These are phyloP conservation scores for Paradisaea rubra DNA, from an alignment of 2,113 vertebrate genomes.

Conservation along the genomic window DNA sequence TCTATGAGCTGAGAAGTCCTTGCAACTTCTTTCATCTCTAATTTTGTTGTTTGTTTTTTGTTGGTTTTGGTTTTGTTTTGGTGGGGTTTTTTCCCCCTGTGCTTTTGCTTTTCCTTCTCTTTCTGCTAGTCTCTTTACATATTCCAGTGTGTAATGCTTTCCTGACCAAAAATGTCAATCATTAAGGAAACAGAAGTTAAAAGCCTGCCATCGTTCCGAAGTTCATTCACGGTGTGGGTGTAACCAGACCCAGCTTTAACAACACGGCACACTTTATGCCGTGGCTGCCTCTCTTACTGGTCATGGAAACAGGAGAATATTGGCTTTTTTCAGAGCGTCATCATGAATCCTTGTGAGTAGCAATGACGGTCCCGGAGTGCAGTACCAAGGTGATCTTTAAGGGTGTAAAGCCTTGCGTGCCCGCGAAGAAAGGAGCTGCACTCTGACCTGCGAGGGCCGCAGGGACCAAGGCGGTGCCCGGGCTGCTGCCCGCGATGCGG, in stretches of 20 bases:
- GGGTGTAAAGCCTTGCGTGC: not conserved
- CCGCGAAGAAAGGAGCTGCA: rapidly evolving
- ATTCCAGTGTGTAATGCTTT: not conserved
- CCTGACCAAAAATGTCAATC: not conserved
- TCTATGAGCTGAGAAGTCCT: not conserved
- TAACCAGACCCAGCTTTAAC: not conserved
- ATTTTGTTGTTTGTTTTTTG: not conserved
- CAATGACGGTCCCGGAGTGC: rapidly evolving
- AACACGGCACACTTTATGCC: not conserved
- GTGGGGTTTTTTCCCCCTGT: too few relatives aligned
- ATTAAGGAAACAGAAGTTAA: not conserved
- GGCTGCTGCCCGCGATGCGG: not conserved
- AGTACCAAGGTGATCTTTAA: not conserved
- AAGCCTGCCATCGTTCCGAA: not conserved
- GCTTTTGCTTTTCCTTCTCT: not conserved
- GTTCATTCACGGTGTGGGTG: not conserved
- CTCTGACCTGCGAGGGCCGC: rapidly evolving
- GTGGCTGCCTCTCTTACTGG: not conserved
- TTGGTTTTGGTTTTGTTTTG: not conserved
- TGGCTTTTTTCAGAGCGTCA: not conserved
- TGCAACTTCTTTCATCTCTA: not conserved
- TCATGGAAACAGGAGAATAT: not conserved
- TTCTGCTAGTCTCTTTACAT: not conserved
- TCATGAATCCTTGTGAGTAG: not conserved
- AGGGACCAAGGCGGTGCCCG: rapidly evolving